Base-by-base conservation (phyloP, 2,888 invertebrate genomes). In the Ligdia adustata region DNA sequence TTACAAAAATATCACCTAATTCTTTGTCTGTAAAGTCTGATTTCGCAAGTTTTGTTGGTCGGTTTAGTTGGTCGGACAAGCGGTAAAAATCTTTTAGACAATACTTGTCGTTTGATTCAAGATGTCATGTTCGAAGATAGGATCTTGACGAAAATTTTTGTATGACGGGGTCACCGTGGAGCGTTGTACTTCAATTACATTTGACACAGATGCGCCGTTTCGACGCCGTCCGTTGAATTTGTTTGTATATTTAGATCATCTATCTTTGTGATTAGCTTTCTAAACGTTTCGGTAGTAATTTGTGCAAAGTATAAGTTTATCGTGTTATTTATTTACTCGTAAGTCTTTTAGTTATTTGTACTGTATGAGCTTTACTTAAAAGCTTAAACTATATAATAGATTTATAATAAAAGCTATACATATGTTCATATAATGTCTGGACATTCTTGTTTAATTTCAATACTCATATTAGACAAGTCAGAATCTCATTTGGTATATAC, bases 21-120 rank as follows among this genome's bases (percentile, higher is more conserved):
- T 47, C 43, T 64, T 62, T 41, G n/a, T n/a, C 1, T 0, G 3
- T 12, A 27, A 1, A 9, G 0, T 4, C 32, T 64, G 75, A 45
- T 61, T 67, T 59, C 50, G 5, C 50, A 49, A 46, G 26, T 1
- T 12, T 9, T 14, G 9, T 18, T 4, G 6, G 4, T 52, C 48
- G 51, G 39, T 69, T 59, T 65, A 64, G 62, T 64, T 60, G 56
- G 59, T 55, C 41, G 55, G 61, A 55, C 56, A 59, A 75, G 75
- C 78, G 77, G 81, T 71, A 51, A 69, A 70, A 68, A 68, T 43
- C 65, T 75, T 78, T 79, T 77, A 79, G 68, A 82, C 78, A 84
- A 85, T 82, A 81, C 82, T 79, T 89, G 88, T 87, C 86, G 73
- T 77, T 84, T 85, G 83, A 86, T 85, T 86, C 69, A 57, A 79